Conservation (phyloP, 2,888 invertebrate genomes). For the Chrysopilus asiliformis region DNA sequence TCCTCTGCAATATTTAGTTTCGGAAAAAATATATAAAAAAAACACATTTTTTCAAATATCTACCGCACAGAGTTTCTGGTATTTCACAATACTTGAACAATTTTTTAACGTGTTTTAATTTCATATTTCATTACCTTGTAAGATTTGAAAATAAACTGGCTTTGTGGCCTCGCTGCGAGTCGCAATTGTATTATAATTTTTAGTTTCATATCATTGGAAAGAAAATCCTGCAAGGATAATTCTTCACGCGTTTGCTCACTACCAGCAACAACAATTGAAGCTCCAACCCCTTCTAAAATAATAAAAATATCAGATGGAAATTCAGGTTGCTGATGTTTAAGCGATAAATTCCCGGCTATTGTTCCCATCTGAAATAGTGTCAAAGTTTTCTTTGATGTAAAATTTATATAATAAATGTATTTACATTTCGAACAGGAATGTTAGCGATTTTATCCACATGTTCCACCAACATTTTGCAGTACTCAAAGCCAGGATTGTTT, state of each 20-base stretch:
- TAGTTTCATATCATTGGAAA: slow-evolving; percentile 36
- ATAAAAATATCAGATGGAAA: slow-evolving; percentile 50
- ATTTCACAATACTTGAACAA: too few relatives aligned
- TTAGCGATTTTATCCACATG: slow-evolving; percentile 61
- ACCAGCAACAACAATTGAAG: too few relatives aligned
- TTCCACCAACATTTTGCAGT: slow-evolving; percentile 45
- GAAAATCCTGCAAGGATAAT: slow-evolving; percentile 25
- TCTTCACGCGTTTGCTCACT: neutral
- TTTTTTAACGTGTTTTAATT: too few relatives aligned
- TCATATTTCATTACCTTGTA: slow-evolving; percentile 61
- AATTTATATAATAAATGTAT: too few relatives aligned
- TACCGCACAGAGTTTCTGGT: too few relatives aligned
- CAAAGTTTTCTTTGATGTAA: slow-evolving; percentile 11
- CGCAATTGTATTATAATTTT: slow-evolving; percentile 27
- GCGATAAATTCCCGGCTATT: slow-evolving; percentile 50
- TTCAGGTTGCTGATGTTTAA: slow-evolving; percentile 45
- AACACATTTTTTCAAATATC: too few relatives aligned
- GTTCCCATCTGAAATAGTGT: slow-evolving; percentile 44
- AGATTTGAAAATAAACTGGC: slow-evolving; percentile 32
- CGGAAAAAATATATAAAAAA: too few relatives aligned
- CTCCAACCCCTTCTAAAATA: slow-evolving; percentile 35
- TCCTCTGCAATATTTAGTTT: too few relatives aligned
- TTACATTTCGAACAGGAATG: slow-evolving; percentile 59
- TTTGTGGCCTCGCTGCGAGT: slow-evolving; percentile 19
- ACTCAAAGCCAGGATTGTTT: slow-evolving; percentile 38